A percentile compares a stretch with the other conserved stretches of the same genome.
Evolutionary conservation across 2,113 vertebrate genomes (phyloP).

Genomic region (zebrafish (Danio rerio)): GRCz12tu NC_133193.1:17886501-17887000

Average conservation of each 20-base stretch:
- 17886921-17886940: no score
- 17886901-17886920: no score
- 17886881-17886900: no score
- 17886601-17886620: not conserved
- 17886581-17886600: slow-evolving; percentile 35
- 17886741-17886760: not conserved
- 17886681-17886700: slow-evolving; percentile 6
- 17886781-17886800: no score
- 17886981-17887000: no score
- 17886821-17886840: not conserved
- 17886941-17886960: no score
- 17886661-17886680: not conserved
- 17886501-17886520: not conserved
- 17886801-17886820: not conserved
- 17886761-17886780: no score
- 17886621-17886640: not conserved
- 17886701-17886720: not conserved
- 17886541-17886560: not conserved
- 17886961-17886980: no score
- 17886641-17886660: not conserved
- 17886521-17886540: not conserved
- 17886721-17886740: not conserved
- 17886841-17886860: not conserved
- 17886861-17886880: not conserved
- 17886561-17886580: not conserved